phyloP scores from a whole-genome alignment of 1,140 invertebrate species.

The Zaprionus tsacasi region DNA sequence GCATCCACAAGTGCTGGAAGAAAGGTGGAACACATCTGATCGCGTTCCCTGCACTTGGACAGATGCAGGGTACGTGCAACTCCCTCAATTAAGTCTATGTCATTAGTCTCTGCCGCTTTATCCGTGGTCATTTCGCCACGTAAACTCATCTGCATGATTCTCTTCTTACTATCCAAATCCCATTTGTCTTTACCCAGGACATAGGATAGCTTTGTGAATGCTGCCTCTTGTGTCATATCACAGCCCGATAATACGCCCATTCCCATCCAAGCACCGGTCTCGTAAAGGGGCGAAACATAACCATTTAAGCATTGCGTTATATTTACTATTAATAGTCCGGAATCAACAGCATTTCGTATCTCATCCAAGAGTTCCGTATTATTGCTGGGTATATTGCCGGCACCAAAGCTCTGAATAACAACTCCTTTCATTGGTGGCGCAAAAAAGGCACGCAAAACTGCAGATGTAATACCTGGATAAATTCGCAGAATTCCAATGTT shows the following conservation, averaged over 20 bases:
- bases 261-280: conserved; percentile 88
- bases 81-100: conserved; percentile 87
- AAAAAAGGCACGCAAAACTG: conserved; percentile 91
- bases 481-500: conserved; percentile 94
- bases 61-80: conserved; percentile 88
- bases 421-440: conserved; percentile 93
- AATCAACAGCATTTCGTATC: conserved; percentile 89
- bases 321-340: conserved; percentile 95
- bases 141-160: conserved; percentile 91
- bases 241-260: conserved; percentile 93
- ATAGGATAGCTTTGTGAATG: conserved; percentile 95
- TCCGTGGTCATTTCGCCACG: conserved; percentile 86
- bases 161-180: conserved; percentile 89
- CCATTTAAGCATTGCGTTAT: conserved; percentile 94
- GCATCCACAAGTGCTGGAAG: conserved; percentile 91
- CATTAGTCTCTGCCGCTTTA: conserved; percentile 69
- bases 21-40: conserved; percentile 89
- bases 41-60: conserved; percentile 88
- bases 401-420: conserved; percentile 95
- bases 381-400: conserved; percentile 95
- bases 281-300: conserved; percentile 90
- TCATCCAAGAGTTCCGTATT: conserved; percentile 90
- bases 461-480: conserved; percentile 94
- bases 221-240: conserved; percentile 98
- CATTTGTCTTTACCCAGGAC: conserved; percentile 93